Evolutionary conservation across 2,888 invertebrate genomes (phyloP).

Genomic region (Osmoderma eremita): DNA sequence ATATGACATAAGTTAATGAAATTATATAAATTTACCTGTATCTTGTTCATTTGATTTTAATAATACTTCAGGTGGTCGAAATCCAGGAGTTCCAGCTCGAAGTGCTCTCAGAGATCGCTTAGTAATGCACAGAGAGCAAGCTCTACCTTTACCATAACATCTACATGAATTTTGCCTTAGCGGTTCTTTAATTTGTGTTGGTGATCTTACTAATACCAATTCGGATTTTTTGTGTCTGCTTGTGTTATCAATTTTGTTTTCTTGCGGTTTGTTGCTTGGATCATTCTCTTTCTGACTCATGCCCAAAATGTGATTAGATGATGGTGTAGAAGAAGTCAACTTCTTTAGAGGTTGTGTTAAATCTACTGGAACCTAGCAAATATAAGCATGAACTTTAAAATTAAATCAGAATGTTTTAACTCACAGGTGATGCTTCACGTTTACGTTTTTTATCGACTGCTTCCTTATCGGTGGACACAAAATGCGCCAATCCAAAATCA

Average conservation of each 20-base stretch:
- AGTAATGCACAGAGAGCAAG: slow-evolving; percentile 75
- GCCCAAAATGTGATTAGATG: not conserved
- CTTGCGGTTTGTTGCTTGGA: slow-evolving; percentile 33
- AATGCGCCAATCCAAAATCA: slow-evolving; percentile 90
- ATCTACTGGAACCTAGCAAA: slow-evolving; percentile 10
- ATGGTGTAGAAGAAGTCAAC: not conserved
- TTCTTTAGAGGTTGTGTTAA: slow-evolving; percentile 7
- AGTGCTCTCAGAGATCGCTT: slow-evolving; percentile 77
- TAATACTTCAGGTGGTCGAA: slow-evolving; percentile 86
- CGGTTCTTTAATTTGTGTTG: not conserved
- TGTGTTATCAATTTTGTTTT: not conserved
- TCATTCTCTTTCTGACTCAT: slow-evolving; percentile 42
- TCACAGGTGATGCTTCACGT: slow-evolving; percentile 33
- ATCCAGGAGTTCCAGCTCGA: slow-evolving; percentile 90
- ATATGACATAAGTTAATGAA: too few relatives aligned
- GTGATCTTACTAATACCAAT: slow-evolving; percentile 28
- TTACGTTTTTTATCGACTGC: slow-evolving; percentile 37
- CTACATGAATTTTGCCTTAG: slow-evolving; percentile 63
- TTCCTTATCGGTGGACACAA: slow-evolving; percentile 55
- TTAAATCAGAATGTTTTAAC: not conserved
- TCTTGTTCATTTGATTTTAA: slow-evolving; percentile 83
- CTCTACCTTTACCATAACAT: slow-evolving; percentile 74
- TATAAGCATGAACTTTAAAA: not conserved
- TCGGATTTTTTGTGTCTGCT: slow-evolving; percentile 4
- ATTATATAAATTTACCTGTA: slow-evolving; percentile 67